Evolutionary conservation across 2,797 vertebrate genomes (phyloP), one percentile per base, ranked within the genome.

Genomic region (Yasuhikotakia modesta): DNA sequence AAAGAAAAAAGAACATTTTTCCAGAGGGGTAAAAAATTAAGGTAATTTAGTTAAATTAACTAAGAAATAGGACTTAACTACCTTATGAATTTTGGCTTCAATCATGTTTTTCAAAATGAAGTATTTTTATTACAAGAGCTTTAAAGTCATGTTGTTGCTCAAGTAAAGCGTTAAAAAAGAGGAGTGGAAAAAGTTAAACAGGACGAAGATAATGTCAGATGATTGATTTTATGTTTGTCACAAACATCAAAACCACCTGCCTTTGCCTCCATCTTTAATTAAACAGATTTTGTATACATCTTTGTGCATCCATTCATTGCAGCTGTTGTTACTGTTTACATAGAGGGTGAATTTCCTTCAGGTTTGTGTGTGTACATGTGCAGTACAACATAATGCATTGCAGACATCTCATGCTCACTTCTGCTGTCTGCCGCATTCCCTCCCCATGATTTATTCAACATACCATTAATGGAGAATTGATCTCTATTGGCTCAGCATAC

Each of bases 381-480:
- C 27, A 57, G 70, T 72, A 69, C 48, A 65, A 70, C 68, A 79
- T 82, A 50, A 72, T 27, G 58, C 63, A 63, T 50, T 85, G 86
- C 85, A 90, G 89, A 88, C 86, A 66, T 86, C 79, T 85, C 67
- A 67, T 14, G 13, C 70, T 69, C 65, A 22, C 64, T 68, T 68
- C 76, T 86, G 73, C 87, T 86, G 83, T 83, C 85, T 39, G 30
- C 80, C 82, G 83, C 43, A 75, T 76, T 87, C 84, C 80, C 83
- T 83, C 81, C 79, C 67, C 87, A 91, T 92, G 86, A 89, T 86
- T 92, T 92, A 91, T 93, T 89, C 88, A 92, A 88, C 87, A 89
- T 80, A 80, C 79, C 82, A 83, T 87, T 90, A 89, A 91, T 89
- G 89, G 90, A 89, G 82, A 85, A 92, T 91, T 84, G 81, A 89